Evolutionary conservation across 2,888 invertebrate genomes (phyloP).

Genomic region (Rhyacophila evoluta): DNA sequence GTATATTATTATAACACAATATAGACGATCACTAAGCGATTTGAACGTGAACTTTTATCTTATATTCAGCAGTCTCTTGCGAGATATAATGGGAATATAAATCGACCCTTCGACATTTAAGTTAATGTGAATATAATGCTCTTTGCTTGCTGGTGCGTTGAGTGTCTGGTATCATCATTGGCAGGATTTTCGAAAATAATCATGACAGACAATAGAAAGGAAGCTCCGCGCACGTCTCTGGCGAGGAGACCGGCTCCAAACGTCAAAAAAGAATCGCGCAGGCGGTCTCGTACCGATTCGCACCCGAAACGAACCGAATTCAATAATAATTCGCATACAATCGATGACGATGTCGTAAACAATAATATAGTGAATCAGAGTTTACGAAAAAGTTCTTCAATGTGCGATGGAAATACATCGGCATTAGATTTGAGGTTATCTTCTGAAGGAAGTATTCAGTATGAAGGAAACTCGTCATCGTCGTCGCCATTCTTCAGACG

Average conservation of each 20-base stretch:
- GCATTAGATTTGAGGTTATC: background rate
- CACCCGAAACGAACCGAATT: too few species aligned
- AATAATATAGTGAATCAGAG: background rate
- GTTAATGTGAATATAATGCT: background rate
- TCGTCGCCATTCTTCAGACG: constrained; percentile 26
- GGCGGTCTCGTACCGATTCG: background rate
- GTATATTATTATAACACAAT: too few species aligned
- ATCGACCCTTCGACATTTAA: too few species aligned
- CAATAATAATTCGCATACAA: too few species aligned
- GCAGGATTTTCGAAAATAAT: background rate
- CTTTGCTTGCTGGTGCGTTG: constrained; percentile 30
- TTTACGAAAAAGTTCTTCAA: background rate
- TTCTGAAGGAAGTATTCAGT: background rate
- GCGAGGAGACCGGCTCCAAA: background rate
- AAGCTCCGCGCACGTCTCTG: background rate
- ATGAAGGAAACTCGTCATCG: background rate
- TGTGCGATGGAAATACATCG: background rate
- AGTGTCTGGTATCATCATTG: constrained; percentile 17
- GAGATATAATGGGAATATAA: too few species aligned
- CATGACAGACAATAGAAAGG: background rate
- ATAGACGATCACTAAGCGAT: too few species aligned
- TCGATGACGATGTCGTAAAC: background rate
- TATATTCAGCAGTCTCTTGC: too few species aligned
- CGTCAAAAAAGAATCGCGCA: background rate
- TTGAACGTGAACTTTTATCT: too few species aligned